phyloP scores from a whole-genome alignment of 2,797 vertebrate species.

The Sebastes vulpes region DNA sequence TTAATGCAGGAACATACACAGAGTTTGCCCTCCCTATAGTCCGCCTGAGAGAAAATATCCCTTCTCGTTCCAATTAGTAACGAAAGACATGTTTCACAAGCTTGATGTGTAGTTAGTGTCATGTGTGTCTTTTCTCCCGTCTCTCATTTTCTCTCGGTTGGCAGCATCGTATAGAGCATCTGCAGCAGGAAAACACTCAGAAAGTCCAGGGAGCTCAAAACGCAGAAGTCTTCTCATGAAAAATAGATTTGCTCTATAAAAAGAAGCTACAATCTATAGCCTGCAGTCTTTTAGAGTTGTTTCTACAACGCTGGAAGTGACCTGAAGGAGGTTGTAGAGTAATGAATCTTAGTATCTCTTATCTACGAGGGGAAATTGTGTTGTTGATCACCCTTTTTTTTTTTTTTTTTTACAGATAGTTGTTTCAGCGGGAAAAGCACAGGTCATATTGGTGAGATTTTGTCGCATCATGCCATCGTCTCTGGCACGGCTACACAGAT shows the following conservation, averaged over 20 bases:
- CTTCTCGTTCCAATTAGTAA: constrained; percentile 15
- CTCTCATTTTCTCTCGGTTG: constrained; percentile 20
- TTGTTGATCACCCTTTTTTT: background rate
- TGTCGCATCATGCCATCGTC: background rate
- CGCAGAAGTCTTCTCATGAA: constrained; percentile 58
- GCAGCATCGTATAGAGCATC: constrained; percentile 24
- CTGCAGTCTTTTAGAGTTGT: constrained; percentile 27
- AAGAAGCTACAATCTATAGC: constrained; percentile 50
- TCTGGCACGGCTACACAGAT: background rate
- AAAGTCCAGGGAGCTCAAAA: constrained; percentile 49
- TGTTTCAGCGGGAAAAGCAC: background rate
- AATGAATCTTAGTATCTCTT: background rate
- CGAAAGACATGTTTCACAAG: constrained; percentile 17
- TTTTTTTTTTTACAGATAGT: background rate
- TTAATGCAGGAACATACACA: background rate
- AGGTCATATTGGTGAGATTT: background rate
- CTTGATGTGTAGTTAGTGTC: constrained; percentile 18
- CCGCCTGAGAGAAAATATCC: constrained; percentile 5
- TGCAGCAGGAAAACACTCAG: constrained; percentile 30
- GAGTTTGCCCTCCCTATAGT: background rate
- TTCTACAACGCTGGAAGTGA: constrained; percentile 22
- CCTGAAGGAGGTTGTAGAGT: background rate
- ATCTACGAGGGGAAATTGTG: background rate
- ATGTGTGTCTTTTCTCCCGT: background rate
- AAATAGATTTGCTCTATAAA: constrained; percentile 73